Evolutionary conservation across 2,888 invertebrate genomes (phyloP), one percentile per base, ranked within the genome.

Genomic region (Phragmatobia fuliginosa): DNA sequence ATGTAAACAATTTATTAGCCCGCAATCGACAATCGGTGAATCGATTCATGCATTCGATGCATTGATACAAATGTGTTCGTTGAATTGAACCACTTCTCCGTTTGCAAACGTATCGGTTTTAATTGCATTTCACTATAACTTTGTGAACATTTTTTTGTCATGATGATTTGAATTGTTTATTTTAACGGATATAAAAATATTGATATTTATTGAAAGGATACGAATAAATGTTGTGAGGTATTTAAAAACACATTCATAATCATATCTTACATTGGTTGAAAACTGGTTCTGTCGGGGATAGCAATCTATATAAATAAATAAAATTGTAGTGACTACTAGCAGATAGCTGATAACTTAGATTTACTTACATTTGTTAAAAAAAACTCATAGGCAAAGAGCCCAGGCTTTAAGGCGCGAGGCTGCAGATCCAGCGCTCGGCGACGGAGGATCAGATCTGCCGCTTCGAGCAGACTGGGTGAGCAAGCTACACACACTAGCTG

Each of bases 1-100:
- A 91, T 83, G 91, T 92, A 92, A 92, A 92, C 91, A 91, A 91
- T 93, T 91, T 93, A 92, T 92, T 91, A 88, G 84, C 84, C 88
- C 90, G 87, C 93, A 94, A 91, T 92, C 91, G 90, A 91, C 88
- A 91, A 87, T 88, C 89, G 85, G 91, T 89, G 92, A 93, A 91
- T 91, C 89, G 90, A 89, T 90, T 90, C 87, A 85, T 85, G 85
- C 83, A 90, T 88, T 89, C 89, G 87, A 88, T 88, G 87, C 87
- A 88, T 86, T 85, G 89, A 87, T 88, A 89, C 45, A 49, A n/a
- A 49, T 85, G 85, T 86, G 80, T 87, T 87, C 85, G 79, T 74
- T 87, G 89, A 87, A 92, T 87, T 84, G 84, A 83, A 81, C 80
- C 79, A 84, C 80, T 83, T 82, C 87, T 88, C 86, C 78, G 84